phyloP scores from a whole-genome alignment of 1,140 invertebrate species.

The Chironomus striatipennis region DNA sequence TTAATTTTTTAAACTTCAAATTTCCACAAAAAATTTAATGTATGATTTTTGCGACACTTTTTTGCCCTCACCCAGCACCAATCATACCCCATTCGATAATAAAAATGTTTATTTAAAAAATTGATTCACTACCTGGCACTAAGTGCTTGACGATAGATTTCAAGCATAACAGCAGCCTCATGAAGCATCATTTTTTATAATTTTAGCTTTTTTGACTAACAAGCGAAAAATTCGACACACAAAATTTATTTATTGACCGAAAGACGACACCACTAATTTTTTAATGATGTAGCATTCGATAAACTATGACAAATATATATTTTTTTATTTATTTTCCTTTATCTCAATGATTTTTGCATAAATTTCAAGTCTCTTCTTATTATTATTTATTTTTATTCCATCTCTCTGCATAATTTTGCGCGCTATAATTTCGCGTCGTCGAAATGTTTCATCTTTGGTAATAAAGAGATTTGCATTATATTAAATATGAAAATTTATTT shows the following conservation, averaged over 20 bases:
- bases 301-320: not conserved
- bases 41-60: no score
- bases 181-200: constrained; percentile 39
- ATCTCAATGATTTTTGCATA: constrained; percentile 10
- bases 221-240: not conserved
- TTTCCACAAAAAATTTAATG: no score
- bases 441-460: constrained; percentile 7
- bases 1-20: no score
- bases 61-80: no score
- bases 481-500: no score
- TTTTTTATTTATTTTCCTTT: not conserved
- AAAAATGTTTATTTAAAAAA: not conserved
- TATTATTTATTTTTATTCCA: not conserved
- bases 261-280: not conserved
- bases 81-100: not conserved
- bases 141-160: constrained; percentile 40
- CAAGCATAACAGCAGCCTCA: constrained; percentile 40
- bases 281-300: no score
- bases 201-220: not conserved
- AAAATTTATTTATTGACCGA: not conserved
- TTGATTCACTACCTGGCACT: constrained; percentile 38
- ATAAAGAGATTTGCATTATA: constrained; percentile 9
- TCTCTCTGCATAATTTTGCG: not conserved
- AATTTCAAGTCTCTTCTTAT: not conserved
- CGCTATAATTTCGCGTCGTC: not conserved